Evolutionary conservation across 2,113 vertebrate genomes (phyloP), one percentile per base, ranked within the genome.

Genomic region (Aldabrachelys gigantea): DNA sequence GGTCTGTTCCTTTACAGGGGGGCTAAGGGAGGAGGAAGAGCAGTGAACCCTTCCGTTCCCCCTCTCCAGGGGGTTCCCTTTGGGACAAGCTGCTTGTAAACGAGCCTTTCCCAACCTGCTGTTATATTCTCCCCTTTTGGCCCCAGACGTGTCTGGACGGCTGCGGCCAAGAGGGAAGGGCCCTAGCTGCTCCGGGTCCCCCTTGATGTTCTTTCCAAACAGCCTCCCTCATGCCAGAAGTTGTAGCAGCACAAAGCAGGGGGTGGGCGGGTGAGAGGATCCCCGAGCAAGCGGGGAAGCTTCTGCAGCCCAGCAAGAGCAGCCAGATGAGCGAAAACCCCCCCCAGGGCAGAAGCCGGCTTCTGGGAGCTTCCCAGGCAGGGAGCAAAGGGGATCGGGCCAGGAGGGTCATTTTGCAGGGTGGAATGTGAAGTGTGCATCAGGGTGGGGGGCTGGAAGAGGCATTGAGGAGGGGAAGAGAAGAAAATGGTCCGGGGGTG

Each of bases 71-170:
- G 69, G 90, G 62, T 27, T 92, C 82, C 80, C 85, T 88, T 84
- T 78, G 80, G 69, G 85, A 54, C 6, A 38, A 88, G 69, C 79
- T 49, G 22, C 22, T 59, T 87, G 84, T 84, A 83, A 92, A 88
- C 72, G 35, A 92, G 80, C 69, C 49, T 83, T 54, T 88, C 85
- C 80, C 85, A 88, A 88, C 80, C 91, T 62, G 80, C 62, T 79
- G 29, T 92, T 88, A 21, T 3, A 69, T 19, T 84, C 87, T 94
- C 72, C 87, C 91, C 94, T 54, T 89, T 75, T 69, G 52, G 96
- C 80, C 88, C 95, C 17, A 82, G 94, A 96, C 96, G 83, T 96
- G 97, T 91, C 95, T 82, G 19, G 95, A 95, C 97, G 93, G 88
- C 84, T 50, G 82, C 95, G 3, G 90, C n/a, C 92, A 75, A 7